Percentiles rank a stretch among this genome's conserved stretches.
Evolutionary conservation across 2,113 vertebrate genomes (phyloP).

Genomic region (Poeciliopsis turrubarensis): DNA sequence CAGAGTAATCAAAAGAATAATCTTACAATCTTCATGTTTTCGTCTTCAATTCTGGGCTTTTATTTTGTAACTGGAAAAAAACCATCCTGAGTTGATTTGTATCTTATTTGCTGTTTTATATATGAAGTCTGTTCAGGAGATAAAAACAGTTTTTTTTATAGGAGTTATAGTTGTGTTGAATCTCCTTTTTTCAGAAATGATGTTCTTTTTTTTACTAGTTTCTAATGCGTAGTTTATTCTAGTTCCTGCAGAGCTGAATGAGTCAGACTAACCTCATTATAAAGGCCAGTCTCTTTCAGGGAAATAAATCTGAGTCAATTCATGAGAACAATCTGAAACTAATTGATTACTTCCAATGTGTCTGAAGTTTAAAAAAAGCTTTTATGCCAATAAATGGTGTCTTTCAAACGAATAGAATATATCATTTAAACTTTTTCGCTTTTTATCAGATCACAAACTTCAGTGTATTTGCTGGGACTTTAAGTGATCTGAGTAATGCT

Average conservation of each 20-base stretch:
- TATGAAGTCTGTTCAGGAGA: constrained; percentile 4
- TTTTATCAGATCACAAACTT: too few species aligned
- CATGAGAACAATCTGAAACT: background rate
- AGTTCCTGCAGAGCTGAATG: background rate
- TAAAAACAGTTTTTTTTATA: background rate
- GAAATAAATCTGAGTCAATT: background rate
- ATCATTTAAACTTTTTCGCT: too few species aligned
- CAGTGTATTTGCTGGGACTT: too few species aligned
- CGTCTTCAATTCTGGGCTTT: constrained; percentile 55
- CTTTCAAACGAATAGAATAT: too few species aligned
- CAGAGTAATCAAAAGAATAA: constrained; percentile 42
- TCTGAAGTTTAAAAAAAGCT: too few species aligned
- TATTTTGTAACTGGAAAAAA: constrained; percentile 12
- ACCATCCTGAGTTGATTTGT: constrained; percentile 20
- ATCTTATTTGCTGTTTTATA: constrained; percentile 14
- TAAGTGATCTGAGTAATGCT: too few species aligned
- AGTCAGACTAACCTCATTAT: background rate
- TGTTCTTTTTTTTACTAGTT: background rate
- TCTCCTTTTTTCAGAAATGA: background rate
- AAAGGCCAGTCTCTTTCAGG: background rate
- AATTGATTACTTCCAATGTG: background rate
- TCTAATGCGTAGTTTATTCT: constrained; percentile 1
- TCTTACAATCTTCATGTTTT: constrained; percentile 39
- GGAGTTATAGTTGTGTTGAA: background rate
- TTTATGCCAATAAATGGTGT: too few species aligned